Conservation (phyloP, 2,888 invertebrate species). For the Metopia argyrocephala region DNA sequence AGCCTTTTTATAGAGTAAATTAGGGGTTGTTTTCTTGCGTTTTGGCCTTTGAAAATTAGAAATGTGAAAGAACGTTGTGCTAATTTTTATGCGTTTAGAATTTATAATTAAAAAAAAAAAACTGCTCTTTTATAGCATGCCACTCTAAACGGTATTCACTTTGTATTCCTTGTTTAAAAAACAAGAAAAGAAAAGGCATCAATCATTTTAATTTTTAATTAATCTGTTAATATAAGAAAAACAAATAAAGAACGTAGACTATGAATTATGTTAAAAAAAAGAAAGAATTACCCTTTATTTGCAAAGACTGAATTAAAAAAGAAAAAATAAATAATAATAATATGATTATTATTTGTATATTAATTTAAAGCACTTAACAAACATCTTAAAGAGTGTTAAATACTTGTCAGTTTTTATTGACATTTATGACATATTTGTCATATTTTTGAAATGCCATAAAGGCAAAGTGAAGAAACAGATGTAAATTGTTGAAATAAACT, state of each 20-base stretch:
- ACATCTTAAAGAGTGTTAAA: constrained; percentile 64
- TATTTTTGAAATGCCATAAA: constrained; percentile 59
- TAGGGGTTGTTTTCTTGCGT: constrained; percentile 47
- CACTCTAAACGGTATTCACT: neutral
- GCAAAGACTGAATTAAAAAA: constrained; percentile 17
- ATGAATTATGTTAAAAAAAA: constrained; percentile 9
- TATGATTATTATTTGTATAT: constrained; percentile 62
- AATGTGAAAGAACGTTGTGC: constrained; percentile 48
- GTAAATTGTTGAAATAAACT: constrained; percentile 45
- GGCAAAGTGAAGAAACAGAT: constrained; percentile 39
- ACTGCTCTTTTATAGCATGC: neutral
- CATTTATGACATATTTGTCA: constrained; percentile 64
- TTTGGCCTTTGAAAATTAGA: constrained; percentile 8
- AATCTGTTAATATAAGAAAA: constrained; percentile 50
- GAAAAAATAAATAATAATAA: constrained; percentile 24
- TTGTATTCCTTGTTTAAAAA: neutral
- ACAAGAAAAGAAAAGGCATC: constrained; percentile 34
- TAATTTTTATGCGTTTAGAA: constrained; percentile 57
- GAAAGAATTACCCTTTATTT: constrained; percentile 48
- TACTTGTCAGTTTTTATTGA: constrained; percentile 63
- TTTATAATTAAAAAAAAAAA: constrained; percentile 37
- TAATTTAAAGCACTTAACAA: constrained; percentile 64
- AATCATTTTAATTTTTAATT: constrained; percentile 56
- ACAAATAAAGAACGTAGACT: constrained; percentile 41
- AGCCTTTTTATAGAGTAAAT: constrained; percentile 44